Conservation (phyloP, 2,113 vertebrate genomes). For the Catharus minimus region DNA sequence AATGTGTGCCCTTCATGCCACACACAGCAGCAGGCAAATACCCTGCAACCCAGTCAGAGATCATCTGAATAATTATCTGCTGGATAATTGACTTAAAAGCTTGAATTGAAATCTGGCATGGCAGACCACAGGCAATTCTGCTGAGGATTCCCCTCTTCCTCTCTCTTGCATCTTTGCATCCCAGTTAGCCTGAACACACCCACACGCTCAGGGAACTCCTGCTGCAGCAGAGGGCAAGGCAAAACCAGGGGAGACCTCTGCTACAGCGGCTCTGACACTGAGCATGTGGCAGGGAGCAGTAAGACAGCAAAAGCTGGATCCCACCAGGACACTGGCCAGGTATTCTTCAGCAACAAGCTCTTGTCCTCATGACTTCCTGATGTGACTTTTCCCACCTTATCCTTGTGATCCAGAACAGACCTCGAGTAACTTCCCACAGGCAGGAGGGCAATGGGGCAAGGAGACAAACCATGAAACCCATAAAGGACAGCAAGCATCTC, state of each 20-base stretch:
- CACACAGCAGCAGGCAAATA: not conserved
- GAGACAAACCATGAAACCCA: not conserved
- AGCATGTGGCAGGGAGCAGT: accelerated
- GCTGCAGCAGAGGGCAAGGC: not conserved
- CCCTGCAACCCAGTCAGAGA: not conserved
- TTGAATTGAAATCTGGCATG: not conserved
- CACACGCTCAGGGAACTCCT: accelerated
- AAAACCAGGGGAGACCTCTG: not conserved
- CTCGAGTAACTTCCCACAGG: not conserved
- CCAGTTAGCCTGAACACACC: not conserved
- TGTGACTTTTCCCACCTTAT: not conserved
- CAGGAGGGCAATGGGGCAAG: not conserved
- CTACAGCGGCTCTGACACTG: accelerated
- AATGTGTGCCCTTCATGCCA: not conserved
- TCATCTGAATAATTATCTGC: not conserved
- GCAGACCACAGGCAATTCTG: not conserved
- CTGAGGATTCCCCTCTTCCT: not conserved
- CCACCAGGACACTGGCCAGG: not conserved
- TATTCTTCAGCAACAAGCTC: not conserved
- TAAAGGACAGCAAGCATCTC: not conserved
- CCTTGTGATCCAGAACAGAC: accelerated
- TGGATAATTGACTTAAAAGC: not conserved
- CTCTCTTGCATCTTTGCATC: not conserved
- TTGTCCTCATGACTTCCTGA: not conserved
- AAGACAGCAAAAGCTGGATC: not conserved